phyloP scores from a whole-genome alignment of 2,888 invertebrate species.

The Clostera curtula region DNA sequence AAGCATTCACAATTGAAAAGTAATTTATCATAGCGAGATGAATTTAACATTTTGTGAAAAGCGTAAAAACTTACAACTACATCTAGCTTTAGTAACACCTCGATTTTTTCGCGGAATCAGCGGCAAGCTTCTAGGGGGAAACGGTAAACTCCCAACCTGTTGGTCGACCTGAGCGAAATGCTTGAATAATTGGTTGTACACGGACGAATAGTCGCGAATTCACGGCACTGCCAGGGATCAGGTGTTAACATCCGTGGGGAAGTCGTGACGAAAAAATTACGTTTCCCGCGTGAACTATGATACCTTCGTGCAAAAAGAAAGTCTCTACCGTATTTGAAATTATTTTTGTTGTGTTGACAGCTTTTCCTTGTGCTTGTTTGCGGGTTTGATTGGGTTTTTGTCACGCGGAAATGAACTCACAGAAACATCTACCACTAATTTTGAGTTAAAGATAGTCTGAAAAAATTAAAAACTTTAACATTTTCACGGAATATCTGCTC shows the following conservation, averaged over 20 bases:
- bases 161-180: conserved; percentile 56
- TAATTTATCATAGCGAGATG: conserved; percentile 11
- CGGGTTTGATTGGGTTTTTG: conserved; percentile 1
- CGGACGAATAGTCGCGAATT: conserved; percentile 41
- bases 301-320: conserved; percentile 31
- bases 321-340: conserved; percentile 14
- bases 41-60: conserved; percentile 16
- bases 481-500: no score
- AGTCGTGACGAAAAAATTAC: conserved; percentile 46
- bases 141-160: conserved; percentile 52
- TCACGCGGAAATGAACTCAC: no score
- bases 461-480: no score
- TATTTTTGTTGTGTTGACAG: not conserved
- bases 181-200: conserved; percentile 63
- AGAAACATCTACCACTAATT: no score
- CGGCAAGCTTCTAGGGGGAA: conserved; percentile 33
- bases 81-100: conserved; percentile 32
- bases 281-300: conserved; percentile 17
- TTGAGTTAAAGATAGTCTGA: no score
- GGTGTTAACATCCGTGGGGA: conserved; percentile 57
- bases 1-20: no score
- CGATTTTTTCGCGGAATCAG: conserved; percentile 35
- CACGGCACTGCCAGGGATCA: conserved; percentile 44
- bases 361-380: not conserved
- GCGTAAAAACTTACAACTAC: conserved; percentile 20